A percentile compares a stretch with the other conserved stretches of the same genome.
These are phyloP conservation scores for Unio pictorum DNA, from an alignment of 2,888 invertebrate genomes.

Conservation along the genomic window DNA sequence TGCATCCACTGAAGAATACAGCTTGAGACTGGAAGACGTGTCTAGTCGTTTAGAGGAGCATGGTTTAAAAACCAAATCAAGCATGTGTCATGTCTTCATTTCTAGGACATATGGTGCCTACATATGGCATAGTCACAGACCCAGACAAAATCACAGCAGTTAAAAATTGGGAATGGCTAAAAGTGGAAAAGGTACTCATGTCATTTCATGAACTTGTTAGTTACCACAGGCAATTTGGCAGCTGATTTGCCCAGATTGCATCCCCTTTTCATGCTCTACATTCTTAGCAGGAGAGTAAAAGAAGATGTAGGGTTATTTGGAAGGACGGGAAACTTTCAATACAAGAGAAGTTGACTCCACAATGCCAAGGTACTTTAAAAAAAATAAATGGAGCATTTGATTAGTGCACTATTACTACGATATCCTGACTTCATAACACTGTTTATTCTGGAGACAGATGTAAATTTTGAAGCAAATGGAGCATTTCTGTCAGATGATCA, in stretches of 20 bases:
- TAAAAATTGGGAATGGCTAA: constrained; percentile 12
- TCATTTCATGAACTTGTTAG: no score
- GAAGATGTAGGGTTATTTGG: no score
- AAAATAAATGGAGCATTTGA: constrained; percentile 19
- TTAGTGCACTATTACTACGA: constrained; percentile 31
- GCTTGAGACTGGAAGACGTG: not conserved
- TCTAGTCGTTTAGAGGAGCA: not conserved
- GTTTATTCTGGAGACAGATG: constrained; percentile 38
- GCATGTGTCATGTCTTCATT: not conserved
- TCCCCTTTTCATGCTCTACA: not conserved
- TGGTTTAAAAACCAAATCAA: no score
- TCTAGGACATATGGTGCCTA: not conserved
- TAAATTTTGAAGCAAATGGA: constrained; percentile 23
- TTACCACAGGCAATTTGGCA: not conserved
- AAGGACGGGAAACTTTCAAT: not conserved
- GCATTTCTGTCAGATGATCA: constrained; percentile 36
- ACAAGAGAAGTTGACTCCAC: constrained; percentile 5
- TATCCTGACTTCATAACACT: constrained; percentile 30
- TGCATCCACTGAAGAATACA: no score
- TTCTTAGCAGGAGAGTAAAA: no score
- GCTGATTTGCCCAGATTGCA: no score
- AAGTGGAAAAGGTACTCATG: not conserved
- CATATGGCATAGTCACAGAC: not conserved
- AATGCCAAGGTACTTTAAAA: constrained; percentile 24
- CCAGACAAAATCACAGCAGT: constrained; percentile 4